Evolutionary conservation across 2,797 vertebrate species (phyloP).

Genomic region (Furcifer pardalis): DNA sequence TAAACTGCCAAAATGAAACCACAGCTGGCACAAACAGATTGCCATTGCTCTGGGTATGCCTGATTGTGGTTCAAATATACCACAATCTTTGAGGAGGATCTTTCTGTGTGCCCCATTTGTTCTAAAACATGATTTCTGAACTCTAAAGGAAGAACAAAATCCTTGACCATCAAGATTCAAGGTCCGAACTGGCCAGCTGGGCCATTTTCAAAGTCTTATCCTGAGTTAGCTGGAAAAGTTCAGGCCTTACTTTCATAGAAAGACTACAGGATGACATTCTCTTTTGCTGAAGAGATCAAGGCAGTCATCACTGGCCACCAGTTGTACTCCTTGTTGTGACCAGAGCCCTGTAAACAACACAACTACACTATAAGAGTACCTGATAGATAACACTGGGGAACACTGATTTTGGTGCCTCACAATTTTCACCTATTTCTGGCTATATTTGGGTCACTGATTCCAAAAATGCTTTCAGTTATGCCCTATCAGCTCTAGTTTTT

Average conservation of each 20-base stretch:
- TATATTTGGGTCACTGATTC: too few species aligned
- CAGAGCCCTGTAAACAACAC: neutral
- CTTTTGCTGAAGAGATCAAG: neutral
- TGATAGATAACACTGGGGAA: too few species aligned
- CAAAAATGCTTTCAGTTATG: too few species aligned
- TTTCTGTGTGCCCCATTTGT: neutral
- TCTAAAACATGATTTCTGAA: neutral
- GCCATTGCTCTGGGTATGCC: too few species aligned
- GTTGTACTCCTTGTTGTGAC: neutral
- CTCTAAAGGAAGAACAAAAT: neutral
- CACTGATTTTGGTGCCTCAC: too few species aligned
- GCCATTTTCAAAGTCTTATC: neutral
- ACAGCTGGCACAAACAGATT: too few species aligned
- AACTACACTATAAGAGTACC: too few species aligned
- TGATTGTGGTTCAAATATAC: too few species aligned
- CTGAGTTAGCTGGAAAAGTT: neutral
- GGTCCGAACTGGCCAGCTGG: neutral
- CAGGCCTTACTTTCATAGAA: neutral
- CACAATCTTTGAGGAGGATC: too few species aligned
- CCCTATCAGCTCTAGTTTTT: too few species aligned
- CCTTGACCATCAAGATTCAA: neutral
- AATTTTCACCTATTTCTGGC: too few species aligned
- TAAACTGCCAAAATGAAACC: too few species aligned
- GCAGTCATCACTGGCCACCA: neutral
- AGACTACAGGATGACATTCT: neutral